These are phyloP conservation scores for Dolichopus griseipennis DNA, from an alignment of 2,888 invertebrate species.

Conservation along the genomic window DNA sequence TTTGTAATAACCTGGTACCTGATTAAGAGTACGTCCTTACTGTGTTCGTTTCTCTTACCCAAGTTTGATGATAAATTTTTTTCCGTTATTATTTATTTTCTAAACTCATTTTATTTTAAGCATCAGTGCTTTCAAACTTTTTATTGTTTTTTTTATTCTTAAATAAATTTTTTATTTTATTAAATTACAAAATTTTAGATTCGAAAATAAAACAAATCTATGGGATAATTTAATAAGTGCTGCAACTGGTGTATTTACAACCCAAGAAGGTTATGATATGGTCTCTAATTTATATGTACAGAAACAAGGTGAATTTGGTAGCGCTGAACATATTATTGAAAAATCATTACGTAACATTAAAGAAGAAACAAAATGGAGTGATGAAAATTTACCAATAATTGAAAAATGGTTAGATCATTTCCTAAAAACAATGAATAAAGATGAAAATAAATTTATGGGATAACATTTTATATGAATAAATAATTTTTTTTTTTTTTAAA, in stretches of 20 bases:
- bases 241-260: constrained; percentile 66
- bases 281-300: constrained; percentile 57
- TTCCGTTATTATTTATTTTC: background rate
- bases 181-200: constrained; percentile 42
- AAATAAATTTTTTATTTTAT: too few relatives aligned
- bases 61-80: background rate
- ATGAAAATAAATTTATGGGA: constrained; percentile 34
- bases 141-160: too few relatives aligned
- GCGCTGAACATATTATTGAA: constrained; percentile 63
- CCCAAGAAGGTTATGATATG: constrained; percentile 61
- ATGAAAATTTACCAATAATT: constrained; percentile 64
- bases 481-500: background rate
- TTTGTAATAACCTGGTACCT: too few relatives aligned
- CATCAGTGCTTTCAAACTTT: too few relatives aligned
- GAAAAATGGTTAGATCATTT: constrained; percentile 60
- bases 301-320: constrained; percentile 59
- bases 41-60: too few relatives aligned
- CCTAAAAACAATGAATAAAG: constrained; percentile 34
- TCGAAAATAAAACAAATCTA: constrained; percentile 58
- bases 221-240: constrained; percentile 69
- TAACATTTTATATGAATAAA: constrained; percentile 15
- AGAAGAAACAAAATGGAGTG: constrained; percentile 68
- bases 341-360: constrained; percentile 63
- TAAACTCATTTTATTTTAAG: too few relatives aligned
- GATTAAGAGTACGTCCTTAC: too few relatives aligned